Base-by-base conservation (phyloP, 2,797 vertebrate genomes). In the Phyllotis vaccarum region DNA sequence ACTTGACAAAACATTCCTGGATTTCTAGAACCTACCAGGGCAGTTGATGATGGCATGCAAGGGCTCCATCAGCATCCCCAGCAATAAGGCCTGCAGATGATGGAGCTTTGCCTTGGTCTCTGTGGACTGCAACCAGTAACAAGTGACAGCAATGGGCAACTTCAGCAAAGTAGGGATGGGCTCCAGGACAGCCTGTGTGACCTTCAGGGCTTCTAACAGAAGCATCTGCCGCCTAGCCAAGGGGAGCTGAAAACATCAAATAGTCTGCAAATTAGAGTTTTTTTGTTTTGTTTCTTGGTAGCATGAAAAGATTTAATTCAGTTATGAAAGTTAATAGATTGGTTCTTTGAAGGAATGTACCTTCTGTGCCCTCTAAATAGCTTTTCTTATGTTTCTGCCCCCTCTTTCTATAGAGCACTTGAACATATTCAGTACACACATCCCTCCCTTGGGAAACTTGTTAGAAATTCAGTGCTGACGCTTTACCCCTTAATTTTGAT, bases 11-110 rank as follows among this genome's bases (percentile, higher is more conserved):
- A 34, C 2, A 76, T 4, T 0, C 60, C 31, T 24, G 12, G 22
- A 21, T 90, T 27, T 82, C 37, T 80, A 29, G 68, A 90, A 98
- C 98, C 17, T 98, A 99, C 99, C 98, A 97, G 98, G 24, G 62
- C 96, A 97, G 5, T 13, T 2, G 0, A 82, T 64, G 40, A 90
- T 96, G 94, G 95, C 96, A 54, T 98, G 97, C 91, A 99, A 90
- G 96, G 99, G 99, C 95, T 99, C 99, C 86, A 98, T 98, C 54
- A 99, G 98, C 81, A 99, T 97, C 75, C 98, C 98, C 70, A 99
- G 98, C 91, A 99, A 95, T 81, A 99, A 97, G 95, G 99, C 99
- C 95, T 99, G 99, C 8, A 99, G 96, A 0, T 99, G 98, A 22
- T 89, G 97, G 81, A 98, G 95, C 14, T 98, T 98, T 22, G 99